Evolutionary conservation across 1,140 invertebrate genomes (phyloP), one percentile per base, ranked within the genome.

Genomic region (Wiebesia pumilae): DNA sequence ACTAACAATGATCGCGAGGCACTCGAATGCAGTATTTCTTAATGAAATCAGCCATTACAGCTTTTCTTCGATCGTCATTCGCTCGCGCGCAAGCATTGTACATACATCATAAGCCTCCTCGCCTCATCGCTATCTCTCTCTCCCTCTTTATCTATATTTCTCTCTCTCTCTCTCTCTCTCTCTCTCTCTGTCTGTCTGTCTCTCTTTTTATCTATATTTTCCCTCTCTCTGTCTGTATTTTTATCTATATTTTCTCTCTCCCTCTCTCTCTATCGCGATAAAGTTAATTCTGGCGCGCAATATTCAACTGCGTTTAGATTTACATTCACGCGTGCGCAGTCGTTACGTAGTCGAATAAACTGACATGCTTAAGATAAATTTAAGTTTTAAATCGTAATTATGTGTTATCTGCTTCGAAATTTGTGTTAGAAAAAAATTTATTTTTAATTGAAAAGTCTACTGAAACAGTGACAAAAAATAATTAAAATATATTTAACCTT

Each of bases 11-110:
- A 24, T 24, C 9, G 0, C 33, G 9, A 58, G 33, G 4, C 82
- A 75, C 24, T 83, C 33, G 24, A 83, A n/a, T 24, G 9, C 27
- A 43, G n/a, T 83, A 24, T 62, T 83, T 77, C 33, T 75, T 62
- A 83, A 83, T 77, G 43, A 83, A 83, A 62, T 21, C n/a, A 7
- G 40, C 30, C 33, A 12, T 30, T 58, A 21, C 7, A 58, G 51
- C n/a, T 71, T 35, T 43, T 27, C 67, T 47, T 73, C 33, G 51
- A 35, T 33, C 65, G 65, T 38, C 33, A 73, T 51, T 47, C 65
- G 40, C n/a, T n/a, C n/a, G 65, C 21, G n/a, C 35, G 4, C 65
- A 51, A 82, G 24, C 47, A 80, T 62, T 65, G 54, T 14, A 40
- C 30, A n/a, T 62, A 40, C 27, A 38, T 27, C 38, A 54, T 65